These are phyloP conservation scores for Acanthisitta chloris DNA, from an alignment of 2,113 vertebrate genomes.

Conservation along the genomic window DNA sequence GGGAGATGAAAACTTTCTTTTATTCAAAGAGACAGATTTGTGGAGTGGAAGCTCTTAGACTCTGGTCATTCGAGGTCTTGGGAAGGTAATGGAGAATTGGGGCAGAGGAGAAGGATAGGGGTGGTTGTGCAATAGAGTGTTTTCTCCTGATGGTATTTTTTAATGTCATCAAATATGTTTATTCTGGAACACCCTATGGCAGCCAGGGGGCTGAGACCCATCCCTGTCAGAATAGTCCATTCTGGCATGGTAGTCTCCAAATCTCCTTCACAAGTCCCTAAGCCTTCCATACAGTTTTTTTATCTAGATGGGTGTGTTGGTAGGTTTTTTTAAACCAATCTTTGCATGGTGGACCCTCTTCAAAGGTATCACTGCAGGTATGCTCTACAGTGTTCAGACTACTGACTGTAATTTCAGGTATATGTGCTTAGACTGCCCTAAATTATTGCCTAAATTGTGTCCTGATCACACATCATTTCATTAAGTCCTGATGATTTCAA, in stretches of 20 bases:
- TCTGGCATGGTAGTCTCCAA: neutral
- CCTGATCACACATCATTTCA: neutral
- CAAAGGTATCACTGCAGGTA: neutral
- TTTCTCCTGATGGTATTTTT: neutral
- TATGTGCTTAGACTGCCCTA: neutral
- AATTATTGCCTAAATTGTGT: neutral
- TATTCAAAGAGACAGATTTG: neutral
- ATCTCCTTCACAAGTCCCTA: neutral
- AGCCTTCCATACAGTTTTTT: neutral
- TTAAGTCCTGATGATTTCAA: rapidly evolving
- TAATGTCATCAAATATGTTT: rapidly evolving
- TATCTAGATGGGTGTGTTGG: neutral
- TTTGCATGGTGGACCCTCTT: neutral
- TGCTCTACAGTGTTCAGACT: neutral
- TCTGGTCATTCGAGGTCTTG: neutral
- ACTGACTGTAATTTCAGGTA: neutral
- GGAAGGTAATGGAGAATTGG: neutral
- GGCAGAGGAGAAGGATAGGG: neutral
- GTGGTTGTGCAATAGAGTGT: neutral
- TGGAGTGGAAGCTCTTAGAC: neutral
- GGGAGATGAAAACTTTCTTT: neutral
- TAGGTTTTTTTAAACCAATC: neutral
- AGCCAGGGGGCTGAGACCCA: neutral
- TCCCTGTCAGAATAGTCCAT: neutral
- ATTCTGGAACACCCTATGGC: neutral